phyloP scores from a whole-genome alignment of 2,888 invertebrate genomes.

The Ptycholaimellus sp. region DNA sequence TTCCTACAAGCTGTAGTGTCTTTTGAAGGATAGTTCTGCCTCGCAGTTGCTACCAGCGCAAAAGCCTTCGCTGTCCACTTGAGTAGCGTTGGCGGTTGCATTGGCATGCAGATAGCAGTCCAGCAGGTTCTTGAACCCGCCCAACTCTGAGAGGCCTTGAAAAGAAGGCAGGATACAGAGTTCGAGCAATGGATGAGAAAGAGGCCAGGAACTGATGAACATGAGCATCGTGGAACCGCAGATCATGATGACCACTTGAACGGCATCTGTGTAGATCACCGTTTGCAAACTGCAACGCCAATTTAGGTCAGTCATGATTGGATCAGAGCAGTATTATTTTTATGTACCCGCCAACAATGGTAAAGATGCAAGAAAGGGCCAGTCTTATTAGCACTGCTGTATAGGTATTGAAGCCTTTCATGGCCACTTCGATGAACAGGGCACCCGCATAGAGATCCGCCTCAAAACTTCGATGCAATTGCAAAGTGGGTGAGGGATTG shows the following conservation, averaged over 20 bases:
- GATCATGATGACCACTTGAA: constrained; percentile 35
- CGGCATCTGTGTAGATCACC: constrained; percentile 36
- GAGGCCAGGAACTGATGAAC: constrained; percentile 27
- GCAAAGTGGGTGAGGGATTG: too few relatives aligned
- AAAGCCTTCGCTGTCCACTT: background rate
- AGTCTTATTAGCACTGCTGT: constrained; percentile 31
- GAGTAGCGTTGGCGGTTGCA: too few relatives aligned
- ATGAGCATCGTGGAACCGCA: constrained; percentile 33
- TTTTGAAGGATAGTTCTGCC: too few relatives aligned
- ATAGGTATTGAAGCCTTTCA: constrained; percentile 31
- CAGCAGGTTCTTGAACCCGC: constrained; percentile 31
- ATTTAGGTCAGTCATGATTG: too few relatives aligned
- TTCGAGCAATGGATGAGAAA: background rate
- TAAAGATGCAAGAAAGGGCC: constrained; percentile 33
- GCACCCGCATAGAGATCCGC: constrained; percentile 19
- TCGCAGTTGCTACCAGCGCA: background rate
- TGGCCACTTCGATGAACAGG: constrained; percentile 33
- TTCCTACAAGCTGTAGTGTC: too few relatives aligned
- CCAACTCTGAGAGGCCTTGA: constrained; percentile 12
- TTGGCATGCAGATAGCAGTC: constrained; percentile 27
- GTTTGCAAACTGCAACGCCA: constrained; percentile 35
- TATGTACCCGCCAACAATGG: too few relatives aligned
- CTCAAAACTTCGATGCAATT: too few relatives aligned
- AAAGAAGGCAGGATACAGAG: background rate
- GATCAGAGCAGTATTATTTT: too few relatives aligned